phyloP scores from a whole-genome alignment of 1,140 invertebrate species.

The Coelopa frigida region DNA sequence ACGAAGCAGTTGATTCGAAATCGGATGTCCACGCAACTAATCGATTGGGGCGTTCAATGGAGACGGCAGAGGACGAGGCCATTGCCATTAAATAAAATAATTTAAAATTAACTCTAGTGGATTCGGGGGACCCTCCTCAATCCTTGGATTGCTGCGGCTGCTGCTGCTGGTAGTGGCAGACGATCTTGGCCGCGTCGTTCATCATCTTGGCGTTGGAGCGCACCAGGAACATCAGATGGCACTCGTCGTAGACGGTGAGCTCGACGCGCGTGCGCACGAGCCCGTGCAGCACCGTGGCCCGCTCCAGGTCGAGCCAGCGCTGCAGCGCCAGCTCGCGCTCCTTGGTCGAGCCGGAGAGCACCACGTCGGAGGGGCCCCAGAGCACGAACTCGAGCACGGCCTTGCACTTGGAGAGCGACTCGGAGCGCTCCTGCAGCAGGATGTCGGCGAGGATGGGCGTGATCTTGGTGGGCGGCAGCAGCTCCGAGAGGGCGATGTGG shows the following conservation, averaged over 20 bases:
- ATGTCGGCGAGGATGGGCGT: conserved; percentile 60
- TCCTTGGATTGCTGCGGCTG: conserved; percentile 6
- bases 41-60: too few species aligned
- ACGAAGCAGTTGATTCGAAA: too few species aligned
- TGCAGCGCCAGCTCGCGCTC: conserved; percentile 66
- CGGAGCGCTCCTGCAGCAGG: conserved; percentile 60
- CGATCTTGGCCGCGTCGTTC: conserved; percentile 60
- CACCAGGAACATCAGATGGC: conserved; percentile 73
- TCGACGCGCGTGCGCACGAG: conserved; percentile 64
- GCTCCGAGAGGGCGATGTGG: conserved; percentile 57
- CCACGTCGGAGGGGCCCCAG: conserved; percentile 74
- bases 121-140: too few species aligned
- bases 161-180: conserved; percentile 35
- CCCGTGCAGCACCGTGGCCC: conserved; percentile 71
- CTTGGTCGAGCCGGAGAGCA: conserved; percentile 54
- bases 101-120: too few species aligned
- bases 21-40: too few species aligned
- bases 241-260: conserved; percentile 69
- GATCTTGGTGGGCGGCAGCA: conserved; percentile 58
- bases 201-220: conserved; percentile 70
- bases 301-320: conserved; percentile 74
- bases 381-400: conserved; percentile 73
- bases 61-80: too few species aligned
- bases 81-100: too few species aligned
- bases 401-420: conserved; percentile 60